Conservation (phyloP, 2,888 invertebrate species). For the Dolichomitus sp. region DNA sequence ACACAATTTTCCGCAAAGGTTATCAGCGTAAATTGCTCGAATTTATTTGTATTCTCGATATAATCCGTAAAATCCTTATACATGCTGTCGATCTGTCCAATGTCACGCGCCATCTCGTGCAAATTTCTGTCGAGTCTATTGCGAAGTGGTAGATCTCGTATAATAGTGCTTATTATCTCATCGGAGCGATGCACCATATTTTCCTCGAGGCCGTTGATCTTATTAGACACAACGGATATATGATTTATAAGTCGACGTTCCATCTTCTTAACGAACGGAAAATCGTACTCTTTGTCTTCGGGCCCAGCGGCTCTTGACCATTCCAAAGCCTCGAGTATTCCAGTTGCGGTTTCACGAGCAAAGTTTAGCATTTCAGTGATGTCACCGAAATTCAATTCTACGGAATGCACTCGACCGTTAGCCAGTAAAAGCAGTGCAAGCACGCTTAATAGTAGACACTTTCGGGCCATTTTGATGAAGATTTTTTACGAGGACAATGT, state of each 20-base stretch:
- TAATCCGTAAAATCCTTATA: slow-evolving; percentile 89
- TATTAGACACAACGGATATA: slow-evolving; percentile 74
- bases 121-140: slow-evolving; percentile 87
- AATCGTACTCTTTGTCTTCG: slow-evolving; percentile 86
- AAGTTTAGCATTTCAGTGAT: slow-evolving; percentile 78
- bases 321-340: slow-evolving; percentile 77
- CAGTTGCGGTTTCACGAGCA: slow-evolving; percentile 72
- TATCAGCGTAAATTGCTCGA: slow-evolving; percentile 90
- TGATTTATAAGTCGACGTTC: slow-evolving; percentile 86
- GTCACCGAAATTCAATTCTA: slow-evolving; percentile 73
- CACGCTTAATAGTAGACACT: neutral
- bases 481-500: neutral
- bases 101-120: slow-evolving; percentile 74
- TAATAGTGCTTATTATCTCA: slow-evolving; percentile 70
- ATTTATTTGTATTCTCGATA: slow-evolving; percentile 85
- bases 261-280: slow-evolving; percentile 89
- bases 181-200: slow-evolving; percentile 69
- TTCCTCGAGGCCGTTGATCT: slow-evolving; percentile 76
- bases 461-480: neutral
- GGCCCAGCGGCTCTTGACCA: slow-evolving; percentile 67
- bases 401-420: slow-evolving; percentile 6
- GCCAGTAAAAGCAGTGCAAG: neutral
- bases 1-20: slow-evolving; percentile 91
- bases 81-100: slow-evolving; percentile 88
- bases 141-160: slow-evolving; percentile 85